These are phyloP conservation scores for Rhagologus leucostigma DNA, from an alignment of 2,113 vertebrate genomes.

Conservation along the genomic window DNA sequence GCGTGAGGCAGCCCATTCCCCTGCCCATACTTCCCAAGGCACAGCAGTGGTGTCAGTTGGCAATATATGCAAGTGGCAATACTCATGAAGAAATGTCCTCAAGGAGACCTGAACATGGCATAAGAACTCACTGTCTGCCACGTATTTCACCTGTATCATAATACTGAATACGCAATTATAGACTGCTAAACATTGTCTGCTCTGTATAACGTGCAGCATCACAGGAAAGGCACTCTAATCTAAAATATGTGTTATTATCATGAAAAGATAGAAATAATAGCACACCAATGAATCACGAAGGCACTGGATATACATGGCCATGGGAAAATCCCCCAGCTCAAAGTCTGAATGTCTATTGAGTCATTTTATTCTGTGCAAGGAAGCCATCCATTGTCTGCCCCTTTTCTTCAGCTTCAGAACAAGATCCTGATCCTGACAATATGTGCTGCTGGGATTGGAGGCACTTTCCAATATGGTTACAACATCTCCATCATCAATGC, in stretches of 20 bases:
- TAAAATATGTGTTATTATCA: not conserved
- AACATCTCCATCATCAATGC: slow-evolving; percentile 91
- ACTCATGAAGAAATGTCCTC: not conserved
- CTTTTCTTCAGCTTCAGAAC: slow-evolving; percentile 61
- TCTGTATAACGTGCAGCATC: not conserved
- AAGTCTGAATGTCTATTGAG: not conserved
- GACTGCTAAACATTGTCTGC: not conserved
- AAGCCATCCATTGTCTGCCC: not conserved
- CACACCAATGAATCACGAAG: not conserved
- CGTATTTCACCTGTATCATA: not conserved
- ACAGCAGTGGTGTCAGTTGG: fast-evolving
- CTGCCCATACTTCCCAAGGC: not conserved
- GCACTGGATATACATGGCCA: not conserved
- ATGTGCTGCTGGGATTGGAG: slow-evolving; percentile 85
- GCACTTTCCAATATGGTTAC: slow-evolving; percentile 91
- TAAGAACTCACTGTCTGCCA: not conserved
- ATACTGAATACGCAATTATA: fast-evolving
- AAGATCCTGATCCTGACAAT: slow-evolving; percentile 80
- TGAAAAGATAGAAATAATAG: not conserved
- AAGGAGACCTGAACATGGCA: not conserved
- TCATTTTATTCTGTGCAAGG: not conserved
- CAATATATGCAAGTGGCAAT: not conserved
- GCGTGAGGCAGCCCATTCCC: not conserved
- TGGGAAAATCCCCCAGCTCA: not conserved
- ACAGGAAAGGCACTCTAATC: not conserved